These are phyloP conservation scores for Cerastoderma edule DNA, from an alignment of 2,888 invertebrate genomes.

Conservation along the genomic window DNA sequence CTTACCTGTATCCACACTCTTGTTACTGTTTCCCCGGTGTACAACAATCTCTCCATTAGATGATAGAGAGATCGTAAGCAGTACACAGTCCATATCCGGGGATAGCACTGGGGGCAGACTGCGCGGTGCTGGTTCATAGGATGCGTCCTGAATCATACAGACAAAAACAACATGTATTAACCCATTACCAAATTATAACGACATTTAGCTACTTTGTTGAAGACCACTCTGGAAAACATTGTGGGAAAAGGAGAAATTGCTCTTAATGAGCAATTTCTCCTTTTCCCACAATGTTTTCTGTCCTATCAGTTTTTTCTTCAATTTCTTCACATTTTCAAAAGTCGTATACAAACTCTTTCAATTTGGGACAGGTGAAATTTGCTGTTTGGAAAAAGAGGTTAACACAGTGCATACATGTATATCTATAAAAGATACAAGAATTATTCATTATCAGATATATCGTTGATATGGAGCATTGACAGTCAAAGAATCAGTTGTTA, in stretches of 20 bases:
- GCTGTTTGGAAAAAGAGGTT: no score
- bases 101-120: conserved; percentile 71
- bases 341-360: no score
- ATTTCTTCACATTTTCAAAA: no score
- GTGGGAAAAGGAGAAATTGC: not conserved
- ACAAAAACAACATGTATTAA: not conserved
- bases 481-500: no score
- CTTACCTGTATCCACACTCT: conserved; percentile 79
- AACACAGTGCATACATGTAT: no score
- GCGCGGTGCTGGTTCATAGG: conserved; percentile 77
- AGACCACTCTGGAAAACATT: conserved; percentile 1
- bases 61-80: conserved; percentile 78
- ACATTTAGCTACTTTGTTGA: not conserved
- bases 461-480: no score
- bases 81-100: conserved; percentile 68
- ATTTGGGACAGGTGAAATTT: no score
- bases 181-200: not conserved
- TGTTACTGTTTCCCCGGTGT: conserved; percentile 73
- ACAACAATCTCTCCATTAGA: conserved; percentile 78
- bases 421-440: no score
- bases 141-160: conserved; percentile 73
- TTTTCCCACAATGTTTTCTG: not conserved
- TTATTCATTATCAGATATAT: no score
- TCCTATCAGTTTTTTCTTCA: no score
- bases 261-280: not conserved